Percentiles rank a stretch among this genome's conserved stretches.
Conservation (phyloP, 2,797 vertebrate species). For the Leucoraja ocellata region DNA sequence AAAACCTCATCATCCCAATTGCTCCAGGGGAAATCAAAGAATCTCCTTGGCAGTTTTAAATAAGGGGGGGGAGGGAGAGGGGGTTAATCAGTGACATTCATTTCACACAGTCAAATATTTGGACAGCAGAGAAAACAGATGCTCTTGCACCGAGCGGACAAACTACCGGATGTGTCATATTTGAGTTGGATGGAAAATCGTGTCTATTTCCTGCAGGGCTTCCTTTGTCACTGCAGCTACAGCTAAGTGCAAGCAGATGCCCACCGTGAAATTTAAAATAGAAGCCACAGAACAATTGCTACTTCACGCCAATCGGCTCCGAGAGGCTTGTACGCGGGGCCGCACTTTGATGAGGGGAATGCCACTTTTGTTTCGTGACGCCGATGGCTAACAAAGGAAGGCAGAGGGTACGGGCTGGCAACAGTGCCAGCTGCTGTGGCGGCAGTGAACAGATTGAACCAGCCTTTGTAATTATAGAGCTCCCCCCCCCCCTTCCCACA, state of each 20-base stretch:
- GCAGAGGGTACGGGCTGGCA: slow-evolving; percentile 53
- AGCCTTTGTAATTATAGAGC: slow-evolving; percentile 46
- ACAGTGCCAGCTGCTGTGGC: slow-evolving; percentile 44
- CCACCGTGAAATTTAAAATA: not conserved
- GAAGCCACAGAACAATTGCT: slow-evolving; percentile 46
- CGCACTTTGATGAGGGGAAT: slow-evolving; percentile 52
- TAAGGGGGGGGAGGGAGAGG: too few relatives aligned
- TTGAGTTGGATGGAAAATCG: not conserved
- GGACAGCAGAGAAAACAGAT: slow-evolving; percentile 41
- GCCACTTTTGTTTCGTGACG: slow-evolving; percentile 52
- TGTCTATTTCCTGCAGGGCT: not conserved
- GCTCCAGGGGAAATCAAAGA: slow-evolving; percentile 42
- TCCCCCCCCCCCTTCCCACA: not conserved
- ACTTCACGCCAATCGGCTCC: slow-evolving; percentile 59
- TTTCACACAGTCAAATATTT: slow-evolving; percentile 42
- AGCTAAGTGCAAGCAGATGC: slow-evolving; percentile 28
- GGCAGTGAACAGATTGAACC: slow-evolving; percentile 41
- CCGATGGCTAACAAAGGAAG: slow-evolving; percentile 59
- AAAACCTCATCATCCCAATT: slow-evolving; percentile 37
- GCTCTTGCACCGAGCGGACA: slow-evolving; percentile 37
- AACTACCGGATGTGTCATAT: not conserved
- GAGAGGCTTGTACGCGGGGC: slow-evolving; percentile 52
- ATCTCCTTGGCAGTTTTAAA: not conserved
- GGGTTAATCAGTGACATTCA: slow-evolving; percentile 46
- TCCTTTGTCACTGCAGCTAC: not conserved